Conservation (phyloP, 2,888 invertebrate species). For the Caenorhabditis uteleia region DNA sequence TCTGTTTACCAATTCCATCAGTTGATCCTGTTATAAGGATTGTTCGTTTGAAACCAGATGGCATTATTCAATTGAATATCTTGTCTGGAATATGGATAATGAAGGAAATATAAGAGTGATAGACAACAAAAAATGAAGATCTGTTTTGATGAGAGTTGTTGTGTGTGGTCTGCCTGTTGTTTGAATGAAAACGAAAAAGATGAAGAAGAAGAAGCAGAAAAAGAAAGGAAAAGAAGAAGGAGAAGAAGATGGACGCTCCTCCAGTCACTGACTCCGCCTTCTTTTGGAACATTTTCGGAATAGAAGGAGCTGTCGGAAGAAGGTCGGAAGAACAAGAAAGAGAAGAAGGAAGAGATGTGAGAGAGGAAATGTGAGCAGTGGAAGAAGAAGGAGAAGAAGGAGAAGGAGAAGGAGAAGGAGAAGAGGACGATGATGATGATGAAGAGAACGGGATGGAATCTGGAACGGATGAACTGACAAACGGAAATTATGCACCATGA, state of each 20-base stretch:
- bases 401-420: neutral
- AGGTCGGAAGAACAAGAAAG: neutral
- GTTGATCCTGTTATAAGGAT: constrained; percentile 67
- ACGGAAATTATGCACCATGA: too few relatives aligned
- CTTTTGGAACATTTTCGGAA: too few relatives aligned
- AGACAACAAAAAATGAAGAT: neutral
- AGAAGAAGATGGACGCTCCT: neutral
- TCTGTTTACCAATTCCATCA: constrained; percentile 62
- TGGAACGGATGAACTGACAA: neutral
- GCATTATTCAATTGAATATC: neutral
- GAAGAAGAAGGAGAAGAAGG: neutral
- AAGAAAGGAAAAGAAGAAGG: neutral
- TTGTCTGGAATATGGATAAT: too few relatives aligned
- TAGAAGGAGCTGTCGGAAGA: neutral
- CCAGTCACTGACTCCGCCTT: too few relatives aligned
- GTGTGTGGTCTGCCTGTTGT: neutral
- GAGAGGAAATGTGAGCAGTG: neutral
- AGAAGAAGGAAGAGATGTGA: neutral
- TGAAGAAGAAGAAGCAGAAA: neutral
- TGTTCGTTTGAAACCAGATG: constrained; percentile 36
- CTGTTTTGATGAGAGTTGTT: neutral
- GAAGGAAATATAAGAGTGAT: too few relatives aligned
- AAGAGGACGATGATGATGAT: neutral
- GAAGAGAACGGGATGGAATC: constrained; percentile 1
- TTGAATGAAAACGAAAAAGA: neutral